These are phyloP conservation scores for Myopa testacea DNA, from an alignment of 2,888 invertebrate genomes.

Conservation along the genomic window DNA sequence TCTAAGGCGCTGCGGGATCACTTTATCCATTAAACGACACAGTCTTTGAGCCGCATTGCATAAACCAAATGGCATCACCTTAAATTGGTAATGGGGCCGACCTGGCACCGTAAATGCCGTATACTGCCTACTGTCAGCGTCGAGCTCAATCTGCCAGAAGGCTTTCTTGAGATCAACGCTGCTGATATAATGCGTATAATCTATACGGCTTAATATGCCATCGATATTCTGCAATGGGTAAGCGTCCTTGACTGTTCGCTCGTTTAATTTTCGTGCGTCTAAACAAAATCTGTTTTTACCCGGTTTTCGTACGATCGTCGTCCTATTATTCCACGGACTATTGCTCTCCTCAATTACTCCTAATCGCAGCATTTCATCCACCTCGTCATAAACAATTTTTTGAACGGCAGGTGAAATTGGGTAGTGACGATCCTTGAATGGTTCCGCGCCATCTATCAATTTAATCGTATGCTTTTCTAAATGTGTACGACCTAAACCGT, in stretches of 20 bases:
- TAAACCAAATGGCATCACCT: neutral
- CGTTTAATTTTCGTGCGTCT: too few species aligned
- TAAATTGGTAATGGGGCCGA: too few species aligned
- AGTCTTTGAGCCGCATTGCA: constrained; percentile 9
- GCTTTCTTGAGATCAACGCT: neutral
- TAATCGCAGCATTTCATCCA: neutral
- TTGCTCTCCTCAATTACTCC: constrained; percentile 13
- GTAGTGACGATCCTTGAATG: too few species aligned
- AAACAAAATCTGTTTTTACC: neutral
- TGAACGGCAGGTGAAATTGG: too few species aligned
- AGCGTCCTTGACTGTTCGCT: too few species aligned
- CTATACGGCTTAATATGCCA: too few species aligned
- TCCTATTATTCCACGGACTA: neutral
- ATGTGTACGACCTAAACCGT: too few species aligned
- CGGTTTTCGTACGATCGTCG: neutral
- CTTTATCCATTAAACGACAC: constrained; percentile 18
- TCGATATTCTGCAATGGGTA: too few species aligned
- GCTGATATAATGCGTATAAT: neutral
- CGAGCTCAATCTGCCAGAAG: constrained; percentile 17
- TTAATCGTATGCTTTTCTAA: too few species aligned
- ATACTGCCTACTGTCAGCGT: neutral
- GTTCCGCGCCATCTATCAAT: too few species aligned
- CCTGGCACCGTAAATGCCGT: constrained; percentile 17
- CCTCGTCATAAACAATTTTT: too few species aligned
- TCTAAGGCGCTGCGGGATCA: constrained; percentile 1